Conservation (phyloP, 2,797 vertebrate genomes). For the Hydrolagus colliei region DNA sequence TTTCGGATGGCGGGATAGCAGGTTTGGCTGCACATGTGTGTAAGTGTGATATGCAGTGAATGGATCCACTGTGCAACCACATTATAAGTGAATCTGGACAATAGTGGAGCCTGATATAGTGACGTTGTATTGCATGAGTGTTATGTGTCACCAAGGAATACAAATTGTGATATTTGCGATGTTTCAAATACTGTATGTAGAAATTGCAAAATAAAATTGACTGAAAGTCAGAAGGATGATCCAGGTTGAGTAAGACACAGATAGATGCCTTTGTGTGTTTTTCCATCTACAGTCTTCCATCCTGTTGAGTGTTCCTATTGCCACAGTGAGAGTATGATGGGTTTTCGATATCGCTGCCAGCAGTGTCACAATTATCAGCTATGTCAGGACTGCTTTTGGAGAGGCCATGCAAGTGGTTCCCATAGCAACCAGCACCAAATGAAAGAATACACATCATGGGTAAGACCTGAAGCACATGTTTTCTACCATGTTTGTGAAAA, state of each 20-base stretch:
- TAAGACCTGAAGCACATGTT: slow-evolving; percentile 50
- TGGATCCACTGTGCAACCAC: too few relatives aligned
- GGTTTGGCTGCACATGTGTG: too few relatives aligned
- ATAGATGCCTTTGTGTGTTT: slow-evolving; percentile 20
- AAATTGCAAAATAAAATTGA: slow-evolving; percentile 1
- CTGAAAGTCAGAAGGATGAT: neutral
- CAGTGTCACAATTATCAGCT: slow-evolving; percentile 99
- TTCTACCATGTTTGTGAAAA: too few relatives aligned
- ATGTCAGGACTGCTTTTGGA: slow-evolving; percentile 99
- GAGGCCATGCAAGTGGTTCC: slow-evolving; percentile 93
- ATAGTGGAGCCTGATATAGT: too few relatives aligned
- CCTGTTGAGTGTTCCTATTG: slow-evolving; percentile 97
- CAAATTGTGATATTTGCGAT: neutral
- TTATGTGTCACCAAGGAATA: too few relatives aligned
- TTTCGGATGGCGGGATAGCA: too few relatives aligned
- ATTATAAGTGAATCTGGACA: too few relatives aligned
- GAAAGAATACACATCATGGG: slow-evolving; percentile 99
- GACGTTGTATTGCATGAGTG: too few relatives aligned
- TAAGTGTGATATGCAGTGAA: too few relatives aligned
- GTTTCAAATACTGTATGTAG: neutral
- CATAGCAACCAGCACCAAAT: slow-evolving; percentile 99
- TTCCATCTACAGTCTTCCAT: slow-evolving; percentile 80
- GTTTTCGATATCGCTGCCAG: slow-evolving; percentile 98
- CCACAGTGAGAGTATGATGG: slow-evolving; percentile 98
- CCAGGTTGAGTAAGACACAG: slow-evolving; percentile 20